A percentile compares a stretch with the other conserved stretches of the same genome.
Evolutionary conservation across 1,140 invertebrate species (phyloP).

Genomic region (Ceratosolen solmsi): DNA sequence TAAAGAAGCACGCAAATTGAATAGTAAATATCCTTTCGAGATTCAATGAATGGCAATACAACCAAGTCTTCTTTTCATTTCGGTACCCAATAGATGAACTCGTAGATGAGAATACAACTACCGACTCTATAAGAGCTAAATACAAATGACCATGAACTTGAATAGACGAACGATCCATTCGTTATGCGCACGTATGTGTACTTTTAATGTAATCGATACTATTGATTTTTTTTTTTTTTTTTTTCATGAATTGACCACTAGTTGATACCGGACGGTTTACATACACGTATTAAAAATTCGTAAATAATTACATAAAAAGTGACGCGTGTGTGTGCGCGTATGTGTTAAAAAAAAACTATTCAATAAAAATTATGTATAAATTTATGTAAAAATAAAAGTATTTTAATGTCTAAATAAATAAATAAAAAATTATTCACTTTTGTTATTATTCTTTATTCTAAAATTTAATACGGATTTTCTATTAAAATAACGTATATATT

Average conservation of each 20-base stretch:
- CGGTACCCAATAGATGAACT: background rate
- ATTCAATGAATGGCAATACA: conserved; percentile 5
- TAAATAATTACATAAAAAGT: too few relatives aligned
- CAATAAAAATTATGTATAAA: too few relatives aligned
- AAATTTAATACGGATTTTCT: too few relatives aligned
- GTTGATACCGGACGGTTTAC: background rate
- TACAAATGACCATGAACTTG: conserved; percentile 62
- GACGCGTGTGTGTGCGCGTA: too few relatives aligned
- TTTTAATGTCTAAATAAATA: too few relatives aligned
- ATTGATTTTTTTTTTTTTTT: conserved; percentile 67
- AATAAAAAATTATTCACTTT: too few relatives aligned
- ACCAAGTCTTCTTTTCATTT: background rate
- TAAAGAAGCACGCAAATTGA: background rate
- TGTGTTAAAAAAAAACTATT: too few relatives aligned
- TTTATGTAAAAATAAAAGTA: too few relatives aligned
- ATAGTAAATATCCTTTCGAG: background rate
- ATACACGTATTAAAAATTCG: conserved; percentile 52
- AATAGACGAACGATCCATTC: background rate
- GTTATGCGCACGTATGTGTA: conserved; percentile 28
- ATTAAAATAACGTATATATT: too few relatives aligned
- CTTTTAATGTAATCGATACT: conserved; percentile 58
- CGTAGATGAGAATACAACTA: background rate
- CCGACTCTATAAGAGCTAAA: background rate
- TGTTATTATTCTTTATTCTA: too few relatives aligned
- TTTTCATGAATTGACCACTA: conserved; percentile 28